Evolutionary conservation across 35 echinoderm and acorn worm species (phyloP).

Genomic region (Nesometra sesokonis): DNA sequence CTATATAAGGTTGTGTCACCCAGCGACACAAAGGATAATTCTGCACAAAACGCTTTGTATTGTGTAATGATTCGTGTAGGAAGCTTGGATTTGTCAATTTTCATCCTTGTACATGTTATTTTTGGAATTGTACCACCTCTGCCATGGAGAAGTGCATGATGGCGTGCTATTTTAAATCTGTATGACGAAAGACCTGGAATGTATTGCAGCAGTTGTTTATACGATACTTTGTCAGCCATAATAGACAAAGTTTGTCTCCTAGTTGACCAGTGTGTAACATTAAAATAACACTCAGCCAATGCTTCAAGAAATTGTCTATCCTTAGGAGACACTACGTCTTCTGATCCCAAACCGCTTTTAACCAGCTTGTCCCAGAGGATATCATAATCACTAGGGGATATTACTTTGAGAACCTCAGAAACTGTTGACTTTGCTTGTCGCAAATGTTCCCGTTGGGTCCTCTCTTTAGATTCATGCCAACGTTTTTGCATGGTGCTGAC

Average conservation of each 20-base stretch:
- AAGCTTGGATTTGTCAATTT: too few species aligned
- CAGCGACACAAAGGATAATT: not conserved
- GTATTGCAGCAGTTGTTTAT: not conserved
- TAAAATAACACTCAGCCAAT: constrained; percentile 9
- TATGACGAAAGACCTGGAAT: constrained; percentile 8
- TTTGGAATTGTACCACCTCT: too few species aligned
- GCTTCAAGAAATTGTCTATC: constrained; percentile 7
- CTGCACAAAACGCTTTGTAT: constrained; percentile 20
- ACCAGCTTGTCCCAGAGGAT: not conserved
- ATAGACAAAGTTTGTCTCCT: constrained; percentile 11
- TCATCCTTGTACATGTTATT: too few species aligned
- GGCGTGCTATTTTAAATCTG: too few species aligned
- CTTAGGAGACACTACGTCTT: not conserved
- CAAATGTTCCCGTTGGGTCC: not conserved
- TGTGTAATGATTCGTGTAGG: not conserved
- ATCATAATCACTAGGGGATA: constrained; percentile 6
- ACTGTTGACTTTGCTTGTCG: not conserved
- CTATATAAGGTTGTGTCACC: not conserved
- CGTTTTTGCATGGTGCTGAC: too few species aligned
- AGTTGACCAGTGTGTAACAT: constrained; percentile 1
- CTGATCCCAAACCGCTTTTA: not conserved
- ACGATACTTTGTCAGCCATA: constrained; percentile 11
- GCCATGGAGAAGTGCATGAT: too few species aligned
- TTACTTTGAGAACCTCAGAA: not conserved
- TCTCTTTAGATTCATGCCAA: not conserved